These are phyloP conservation scores for Gandaritis pyraliata DNA, from an alignment of 2,888 invertebrate species.

Conservation along the genomic window DNA sequence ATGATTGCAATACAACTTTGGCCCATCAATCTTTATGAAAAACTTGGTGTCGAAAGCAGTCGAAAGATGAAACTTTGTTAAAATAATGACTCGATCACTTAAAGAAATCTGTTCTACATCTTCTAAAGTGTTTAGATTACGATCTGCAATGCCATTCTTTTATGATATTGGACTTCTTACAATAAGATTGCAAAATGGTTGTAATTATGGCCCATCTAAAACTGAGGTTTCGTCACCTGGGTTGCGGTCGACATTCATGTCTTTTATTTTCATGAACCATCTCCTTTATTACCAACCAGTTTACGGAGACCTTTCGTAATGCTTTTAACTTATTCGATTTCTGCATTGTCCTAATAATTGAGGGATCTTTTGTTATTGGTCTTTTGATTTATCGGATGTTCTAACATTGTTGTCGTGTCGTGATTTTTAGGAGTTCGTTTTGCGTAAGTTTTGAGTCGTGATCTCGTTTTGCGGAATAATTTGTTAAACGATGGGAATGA, in stretches of 20 bases:
- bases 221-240: slow-evolving; percentile 40
- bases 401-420: slow-evolving; percentile 54
- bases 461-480: slow-evolving; percentile 44
- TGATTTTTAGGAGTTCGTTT: slow-evolving; percentile 52
- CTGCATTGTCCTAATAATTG: slow-evolving; percentile 6
- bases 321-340: slow-evolving; percentile 8
- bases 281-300: slow-evolving; percentile 41
- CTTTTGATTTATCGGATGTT: slow-evolving; percentile 42
- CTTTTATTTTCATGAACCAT: slow-evolving; percentile 50
- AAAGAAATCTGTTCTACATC: slow-evolving; percentile 38
- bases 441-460: slow-evolving; percentile 53
- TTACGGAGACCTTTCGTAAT: slow-evolving; percentile 32
- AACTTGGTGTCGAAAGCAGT: slow-evolving; percentile 34
- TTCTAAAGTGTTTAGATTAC: slow-evolving; percentile 38
- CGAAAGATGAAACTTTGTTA: slow-evolving; percentile 38
- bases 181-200: slow-evolving; percentile 38
- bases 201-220: slow-evolving; percentile 40
- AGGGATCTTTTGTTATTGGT: slow-evolving; percentile 36
- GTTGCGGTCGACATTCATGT: slow-evolving; percentile 41
- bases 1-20: slow-evolving; percentile 20
- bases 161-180: slow-evolving; percentile 42
- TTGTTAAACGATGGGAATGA: slow-evolving; percentile 50
- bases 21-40: slow-evolving; percentile 28
- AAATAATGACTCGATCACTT: slow-evolving; percentile 41
- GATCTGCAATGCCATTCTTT: slow-evolving; percentile 41